Evolutionary conservation across 2,113 vertebrate genomes (phyloP), one percentile per base, ranked within the genome.

Genomic region (Pangasianodon gigas): DNA sequence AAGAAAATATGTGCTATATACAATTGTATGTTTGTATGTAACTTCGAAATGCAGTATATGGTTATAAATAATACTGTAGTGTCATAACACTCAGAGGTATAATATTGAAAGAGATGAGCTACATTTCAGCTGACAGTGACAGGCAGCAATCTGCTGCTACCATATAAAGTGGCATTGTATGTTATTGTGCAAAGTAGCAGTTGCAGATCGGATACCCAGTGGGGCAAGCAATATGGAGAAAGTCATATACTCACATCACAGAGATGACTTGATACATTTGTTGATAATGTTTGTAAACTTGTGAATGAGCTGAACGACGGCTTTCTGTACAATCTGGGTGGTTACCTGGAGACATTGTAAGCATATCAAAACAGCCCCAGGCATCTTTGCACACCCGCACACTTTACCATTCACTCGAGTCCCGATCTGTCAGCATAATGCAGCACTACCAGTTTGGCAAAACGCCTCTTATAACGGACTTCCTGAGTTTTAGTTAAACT

Each of bases 281-380:
- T 29, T 60, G 16, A 51, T 82, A 48, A 26, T 54, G 65, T 19
- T 71, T 19, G 13, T 81, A 69, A 56, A 16, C n/a, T 74, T n/a
- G 11, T 75, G 52, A 89, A 56, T 84, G 80, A 84, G 24, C 48
- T 54, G n/a, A 37, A 52, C 8, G 26, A 9, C 37, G 0, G 37
- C 21, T 29, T n/a, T 46, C 24, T 44, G 37, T 13, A 46, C 4
- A 44, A 21, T 60, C 54, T 37, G 18, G 37, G 54, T 37, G 65
- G 88, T 67, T 84, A 54, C 82, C 18, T 75, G 54, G 88, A 89
- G 41, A 85, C 82, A n/a, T 2, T 58, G 88, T 58, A 56, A 89
- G 48, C 81, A 77, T 29, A 89, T 85, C 88, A 46, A 89, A 89
- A 89, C 82, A 85, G 65, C 88, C 51, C 26, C 52, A 44, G 81